Base-by-base conservation (phyloP, 2,888 invertebrate genomes). In the Ditylenchus weischeri region DNA sequence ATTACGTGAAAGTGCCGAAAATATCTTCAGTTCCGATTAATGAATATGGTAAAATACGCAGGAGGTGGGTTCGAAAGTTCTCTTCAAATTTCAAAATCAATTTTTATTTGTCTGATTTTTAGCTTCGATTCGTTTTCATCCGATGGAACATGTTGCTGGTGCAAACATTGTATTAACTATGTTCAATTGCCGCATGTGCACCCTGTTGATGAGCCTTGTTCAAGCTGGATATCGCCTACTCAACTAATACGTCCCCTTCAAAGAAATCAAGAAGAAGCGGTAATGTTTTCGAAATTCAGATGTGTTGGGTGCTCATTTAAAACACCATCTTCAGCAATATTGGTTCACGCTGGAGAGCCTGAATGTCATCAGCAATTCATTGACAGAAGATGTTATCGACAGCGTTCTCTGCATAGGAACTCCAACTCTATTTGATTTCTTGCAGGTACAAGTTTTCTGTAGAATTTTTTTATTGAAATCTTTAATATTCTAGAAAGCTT, bases 331-430 rank as follows among this genome's bases (percentile, higher is more conserved):
- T 65, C 68, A 79, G 79, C 79, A 79, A 74, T 79, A 72, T 63
- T 79, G 75, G 72, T 79, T 79, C 68, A 78, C 80, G 7, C 66
- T 71, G n/a, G 76, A 78, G 18, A 73, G 78, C 13, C 66, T 78
- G 29, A 50, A 68, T 11, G 72, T 79, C 1, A 54, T 79, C n/a
- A 48, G 65, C 8, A 62, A 66, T 23, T 68, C 70, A 11, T 69
- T 79, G 7, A 64, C 71, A 18, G 60, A 66, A 29, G 67, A 73
- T 8, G 60, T 69, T 47, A 69, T 73, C 7, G 79, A 79, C 58
- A 75, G 75, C n/a, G 70, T 79, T n/a, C 58, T 79, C 35, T 78
- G 78, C 64, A 68, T 79, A 15, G 79, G 78, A 38, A 71, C 77
- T 18, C 78, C 79, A 4, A 72, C 77, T n/a, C 18, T 75, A 29